Evolutionary conservation across 1,140 invertebrate genomes (phyloP).

Genomic region (Drosophila bifasciata): DNA sequence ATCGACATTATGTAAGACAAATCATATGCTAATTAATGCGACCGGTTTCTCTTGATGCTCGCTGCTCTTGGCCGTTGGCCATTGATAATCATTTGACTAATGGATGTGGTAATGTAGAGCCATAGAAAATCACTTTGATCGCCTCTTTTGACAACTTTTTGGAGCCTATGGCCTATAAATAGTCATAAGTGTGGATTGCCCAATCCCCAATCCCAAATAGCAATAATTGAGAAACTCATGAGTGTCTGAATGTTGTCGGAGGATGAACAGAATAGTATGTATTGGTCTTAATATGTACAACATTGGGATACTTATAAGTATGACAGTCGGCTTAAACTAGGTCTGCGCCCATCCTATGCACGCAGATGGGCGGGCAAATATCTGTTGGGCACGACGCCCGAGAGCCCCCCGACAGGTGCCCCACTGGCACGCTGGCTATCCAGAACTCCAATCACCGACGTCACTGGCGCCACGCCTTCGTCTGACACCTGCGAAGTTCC

Average conservation of each 20-base stretch:
- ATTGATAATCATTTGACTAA: slow-evolving; percentile 48
- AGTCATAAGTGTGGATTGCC: not conserved
- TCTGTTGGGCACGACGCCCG: slow-evolving; percentile 42
- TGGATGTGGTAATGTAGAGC: slow-evolving; percentile 55
- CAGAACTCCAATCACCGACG: slow-evolving; percentile 76
- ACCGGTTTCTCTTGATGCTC: slow-evolving; percentile 53
- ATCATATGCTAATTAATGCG: slow-evolving; percentile 66
- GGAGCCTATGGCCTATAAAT: slow-evolving; percentile 23
- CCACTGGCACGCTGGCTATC: slow-evolving; percentile 40
- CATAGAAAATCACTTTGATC: slow-evolving; percentile 16
- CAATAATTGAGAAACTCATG: slow-evolving; percentile 30
- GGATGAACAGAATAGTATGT: slow-evolving; percentile 17
- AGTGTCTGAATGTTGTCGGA: not conserved
- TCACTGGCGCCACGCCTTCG: slow-evolving; percentile 77
- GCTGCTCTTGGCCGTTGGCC: slow-evolving; percentile 8
- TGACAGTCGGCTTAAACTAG: slow-evolving; percentile 38
- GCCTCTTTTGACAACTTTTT: slow-evolving; percentile 46
- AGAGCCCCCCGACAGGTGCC: slow-evolving; percentile 4
- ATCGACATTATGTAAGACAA: slow-evolving; percentile 56
- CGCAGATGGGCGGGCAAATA: slow-evolving; percentile 68
- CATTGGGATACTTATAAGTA: slow-evolving; percentile 37
- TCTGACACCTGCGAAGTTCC: slow-evolving; percentile 79
- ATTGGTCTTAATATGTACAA: slow-evolving; percentile 44
- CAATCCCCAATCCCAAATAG: slow-evolving; percentile 23
- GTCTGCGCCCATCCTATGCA: slow-evolving; percentile 22